Conservation (phyloP, 2,113 vertebrate genomes). For the Zingel zingel region DNA sequence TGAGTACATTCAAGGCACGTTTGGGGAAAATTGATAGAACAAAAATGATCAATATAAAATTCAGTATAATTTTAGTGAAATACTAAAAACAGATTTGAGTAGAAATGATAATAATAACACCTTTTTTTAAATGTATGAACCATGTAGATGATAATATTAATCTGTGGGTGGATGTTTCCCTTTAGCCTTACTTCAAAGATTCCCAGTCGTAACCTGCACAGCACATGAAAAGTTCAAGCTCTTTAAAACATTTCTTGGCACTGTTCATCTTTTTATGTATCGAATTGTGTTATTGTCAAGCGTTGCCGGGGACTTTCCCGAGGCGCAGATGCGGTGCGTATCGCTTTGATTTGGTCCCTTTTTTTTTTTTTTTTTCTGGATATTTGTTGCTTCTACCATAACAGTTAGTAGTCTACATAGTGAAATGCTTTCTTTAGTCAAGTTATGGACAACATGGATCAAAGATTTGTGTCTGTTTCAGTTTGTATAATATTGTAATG, state of each 20-base stretch:
- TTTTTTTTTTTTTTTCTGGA: too few relatives aligned
- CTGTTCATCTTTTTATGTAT: background rate
- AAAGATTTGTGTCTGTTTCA: too few relatives aligned
- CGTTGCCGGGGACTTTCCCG: background rate
- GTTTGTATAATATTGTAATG: too few relatives aligned
- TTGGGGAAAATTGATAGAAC: background rate
- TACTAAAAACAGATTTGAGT: too few relatives aligned
- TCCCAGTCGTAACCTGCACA: background rate
- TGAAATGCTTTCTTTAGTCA: too few relatives aligned
- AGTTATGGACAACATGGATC: too few relatives aligned
- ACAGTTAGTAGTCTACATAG: too few relatives aligned
- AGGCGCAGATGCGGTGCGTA: too few relatives aligned
- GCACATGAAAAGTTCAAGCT: background rate
- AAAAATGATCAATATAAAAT: background rate
- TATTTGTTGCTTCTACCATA: too few relatives aligned
- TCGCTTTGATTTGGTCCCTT: too few relatives aligned
- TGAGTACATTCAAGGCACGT: background rate
- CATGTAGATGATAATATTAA: fast-evolving
- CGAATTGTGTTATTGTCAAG: background rate
- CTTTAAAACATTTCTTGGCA: background rate
- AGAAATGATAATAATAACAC: too few relatives aligned
- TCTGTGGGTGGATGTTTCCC: background rate
- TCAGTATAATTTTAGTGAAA: background rate
- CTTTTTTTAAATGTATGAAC: background rate
- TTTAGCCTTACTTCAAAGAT: background rate